Conservation (phyloP, 2,888 invertebrate species). For the Hypselothyrea guttata region DNA sequence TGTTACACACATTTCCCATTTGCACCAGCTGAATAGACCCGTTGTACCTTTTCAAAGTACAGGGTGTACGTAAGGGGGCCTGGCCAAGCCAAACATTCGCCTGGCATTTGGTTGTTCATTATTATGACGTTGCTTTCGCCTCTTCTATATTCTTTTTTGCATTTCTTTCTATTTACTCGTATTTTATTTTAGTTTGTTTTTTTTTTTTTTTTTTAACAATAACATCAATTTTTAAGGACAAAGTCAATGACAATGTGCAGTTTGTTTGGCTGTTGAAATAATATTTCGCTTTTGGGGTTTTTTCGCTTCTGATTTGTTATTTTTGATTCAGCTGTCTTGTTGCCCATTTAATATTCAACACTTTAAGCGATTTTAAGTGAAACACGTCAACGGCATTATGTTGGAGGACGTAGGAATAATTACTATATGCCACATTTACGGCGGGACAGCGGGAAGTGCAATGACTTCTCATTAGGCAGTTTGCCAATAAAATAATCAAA, state of each 20-base stretch:
- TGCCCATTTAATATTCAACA: conserved; percentile 33
- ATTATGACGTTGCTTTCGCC: conserved; percentile 17
- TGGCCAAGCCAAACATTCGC: conserved; percentile 22
- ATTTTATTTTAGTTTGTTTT: background rate
- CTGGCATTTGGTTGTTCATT: conserved; percentile 37
- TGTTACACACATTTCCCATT: too few species aligned
- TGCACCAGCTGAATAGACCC: too few species aligned
- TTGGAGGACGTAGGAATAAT: conserved; percentile 20
- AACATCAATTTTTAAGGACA: conserved; percentile 46
- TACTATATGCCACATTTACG: conserved; percentile 1
- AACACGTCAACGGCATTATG: conserved; percentile 22
- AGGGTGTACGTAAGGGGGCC: too few species aligned
- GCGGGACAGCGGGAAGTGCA: background rate
- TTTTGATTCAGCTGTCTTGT: conserved; percentile 26
- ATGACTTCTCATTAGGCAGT: conserved; percentile 1
- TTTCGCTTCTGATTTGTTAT: conserved; percentile 7
- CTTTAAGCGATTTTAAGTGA: conserved; percentile 36
- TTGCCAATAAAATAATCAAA: conserved; percentile 10
- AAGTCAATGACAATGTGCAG: conserved; percentile 52
- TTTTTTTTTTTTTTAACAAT: background rate
- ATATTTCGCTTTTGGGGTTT: conserved; percentile 21
- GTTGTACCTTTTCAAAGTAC: too few species aligned
- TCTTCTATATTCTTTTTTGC: conserved; percentile 11
- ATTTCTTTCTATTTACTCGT: background rate
- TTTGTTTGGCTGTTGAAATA: conserved; percentile 29